Conservation (phyloP, 2,797 vertebrate genomes). For the Cygnus olor region DNA sequence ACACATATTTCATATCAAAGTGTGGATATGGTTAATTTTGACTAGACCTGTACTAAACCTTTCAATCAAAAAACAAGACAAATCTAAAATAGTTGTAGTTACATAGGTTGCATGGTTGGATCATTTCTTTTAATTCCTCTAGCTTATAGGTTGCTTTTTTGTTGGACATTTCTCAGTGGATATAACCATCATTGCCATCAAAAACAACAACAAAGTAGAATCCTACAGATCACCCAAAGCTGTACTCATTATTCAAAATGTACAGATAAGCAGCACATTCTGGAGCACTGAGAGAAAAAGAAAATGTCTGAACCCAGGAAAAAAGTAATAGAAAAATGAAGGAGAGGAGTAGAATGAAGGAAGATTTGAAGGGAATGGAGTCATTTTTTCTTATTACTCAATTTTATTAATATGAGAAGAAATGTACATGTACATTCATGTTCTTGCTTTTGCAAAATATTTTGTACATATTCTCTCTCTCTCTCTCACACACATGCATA, state of each 20-base stretch:
- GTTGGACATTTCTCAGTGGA: neutral
- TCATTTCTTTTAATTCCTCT: neutral
- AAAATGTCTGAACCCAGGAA: neutral
- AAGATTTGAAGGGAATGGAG: neutral
- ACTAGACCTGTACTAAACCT: neutral
- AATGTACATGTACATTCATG: neutral
- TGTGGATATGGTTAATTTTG: neutral
- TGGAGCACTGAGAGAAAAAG: neutral
- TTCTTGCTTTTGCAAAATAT: neutral
- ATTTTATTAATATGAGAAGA: neutral
- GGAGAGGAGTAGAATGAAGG: neutral
- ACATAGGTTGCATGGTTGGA: fast-evolving
- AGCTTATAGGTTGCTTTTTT: neutral
- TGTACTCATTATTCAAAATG: neutral
- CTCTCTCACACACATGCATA: neutral
- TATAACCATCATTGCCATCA: neutral
- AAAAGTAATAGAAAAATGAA: neutral
- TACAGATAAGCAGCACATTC: neutral
- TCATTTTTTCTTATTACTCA: neutral
- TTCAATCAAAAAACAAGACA: neutral
- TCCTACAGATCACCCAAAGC: neutral
- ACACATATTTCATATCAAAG: neutral
- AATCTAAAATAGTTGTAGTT: neutral
- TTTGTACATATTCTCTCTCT: neutral
- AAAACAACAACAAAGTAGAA: neutral